A percentile compares a stretch with the other conserved stretches of the same genome.
Evolutionary conservation across 2,888 invertebrate genomes (phyloP).

Genomic region (Mythimna loreyi): DNA sequence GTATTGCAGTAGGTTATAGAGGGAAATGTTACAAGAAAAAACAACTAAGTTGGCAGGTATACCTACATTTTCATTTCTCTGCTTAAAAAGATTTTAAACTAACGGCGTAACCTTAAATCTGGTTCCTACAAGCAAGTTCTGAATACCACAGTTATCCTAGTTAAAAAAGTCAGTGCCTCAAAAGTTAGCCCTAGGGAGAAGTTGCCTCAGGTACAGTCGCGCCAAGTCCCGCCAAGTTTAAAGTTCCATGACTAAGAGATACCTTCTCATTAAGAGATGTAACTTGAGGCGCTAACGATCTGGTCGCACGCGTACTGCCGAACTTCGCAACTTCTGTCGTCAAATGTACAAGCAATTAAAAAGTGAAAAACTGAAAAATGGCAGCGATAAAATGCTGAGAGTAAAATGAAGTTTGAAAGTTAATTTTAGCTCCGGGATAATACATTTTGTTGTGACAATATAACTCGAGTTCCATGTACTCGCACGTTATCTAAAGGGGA

Average conservation of each 20-base stretch:
- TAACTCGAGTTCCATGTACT: neutral
- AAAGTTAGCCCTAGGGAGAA: slow-evolving; percentile 18
- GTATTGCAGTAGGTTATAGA: neutral
- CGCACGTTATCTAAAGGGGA: neutral
- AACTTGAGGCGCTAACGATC: slow-evolving; percentile 27
- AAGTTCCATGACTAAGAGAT: slow-evolving; percentile 25
- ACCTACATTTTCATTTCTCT: neutral
- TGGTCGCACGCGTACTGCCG: slow-evolving; percentile 1
- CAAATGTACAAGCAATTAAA: slow-evolving; percentile 35
- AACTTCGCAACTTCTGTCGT: slow-evolving; percentile 8
- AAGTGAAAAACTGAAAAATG: slow-evolving; percentile 25
- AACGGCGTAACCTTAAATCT: neutral
- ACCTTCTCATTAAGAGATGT: slow-evolving; percentile 34
- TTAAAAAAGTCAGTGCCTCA: neutral
- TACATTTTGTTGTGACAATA: neutral
- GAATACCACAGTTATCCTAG: neutral
- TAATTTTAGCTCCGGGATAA: slow-evolving; percentile 4
- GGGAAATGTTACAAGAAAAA: neutral
- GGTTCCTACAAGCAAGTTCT: neutral
- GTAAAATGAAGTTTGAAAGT: slow-evolving; percentile 12
- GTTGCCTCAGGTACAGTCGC: neutral
- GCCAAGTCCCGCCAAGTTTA: slow-evolving; percentile 12
- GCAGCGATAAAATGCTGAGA: neutral
- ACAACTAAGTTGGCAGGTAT: too few relatives aligned
- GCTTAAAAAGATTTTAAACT: neutral